Evolutionary conservation across 2,888 invertebrate genomes (phyloP), one percentile per base, ranked within the genome.

Genomic region (Volucella inanis): DNA sequence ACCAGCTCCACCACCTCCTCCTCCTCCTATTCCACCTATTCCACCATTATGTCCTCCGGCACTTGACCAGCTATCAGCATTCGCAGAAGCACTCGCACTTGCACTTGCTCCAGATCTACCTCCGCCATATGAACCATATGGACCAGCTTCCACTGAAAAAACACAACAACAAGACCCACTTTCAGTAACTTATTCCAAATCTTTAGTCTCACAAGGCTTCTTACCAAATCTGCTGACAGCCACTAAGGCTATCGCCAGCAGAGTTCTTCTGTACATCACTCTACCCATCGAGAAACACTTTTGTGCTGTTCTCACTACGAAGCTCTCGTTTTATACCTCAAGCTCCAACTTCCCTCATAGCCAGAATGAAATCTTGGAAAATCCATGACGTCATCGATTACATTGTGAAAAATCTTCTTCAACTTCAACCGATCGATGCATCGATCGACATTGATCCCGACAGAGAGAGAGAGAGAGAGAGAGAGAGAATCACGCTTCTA

Each of bases 11-110:
- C 59, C 76, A 3, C 59, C 50, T 2, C 57, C 67, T 22, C 61
- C 72, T 54, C 71, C 71, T 61, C 71, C 79, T 50, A 78, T 86
- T 11, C 86, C 78, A 8, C 76, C 75, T 10, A 50, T 70, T 10
- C 54, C 70, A 22, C 59, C 72, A 45, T 72, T 18, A 8, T 82
- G 85, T 15, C 82, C 88, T 12, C 86, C 38, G 15, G 86, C 86
- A 38, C 87, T 77, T 8, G 88, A 86, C 6, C 88, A 89, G 71
- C 89, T 89, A 11, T 87, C 85, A 8, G 89, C 87, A 74, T 81
- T 87, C 4, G 89, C 88, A 11, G 87, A 87, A 8, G 89, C 88
- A 14, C 85, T 87, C 50, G 87, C 87, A 43, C 88, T 87, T 8
- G 88, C 77, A 15, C 87, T 79, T 14, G 65, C 79, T n/a, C 87